These are phyloP conservation scores for Calonectris borealis DNA, from an alignment of 2,113 vertebrate genomes.

Conservation along the genomic window DNA sequence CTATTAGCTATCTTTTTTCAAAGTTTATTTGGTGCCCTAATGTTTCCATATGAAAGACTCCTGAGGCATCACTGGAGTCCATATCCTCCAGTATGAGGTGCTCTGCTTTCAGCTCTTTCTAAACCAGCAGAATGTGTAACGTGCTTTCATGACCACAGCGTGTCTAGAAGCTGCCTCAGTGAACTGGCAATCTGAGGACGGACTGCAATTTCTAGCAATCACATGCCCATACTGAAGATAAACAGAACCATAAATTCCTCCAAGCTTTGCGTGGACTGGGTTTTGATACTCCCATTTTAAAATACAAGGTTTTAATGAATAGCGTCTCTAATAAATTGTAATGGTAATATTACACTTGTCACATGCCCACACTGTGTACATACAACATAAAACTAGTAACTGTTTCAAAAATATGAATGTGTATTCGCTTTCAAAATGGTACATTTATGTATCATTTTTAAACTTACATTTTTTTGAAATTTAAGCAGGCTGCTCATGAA, in stretches of 20 bases:
- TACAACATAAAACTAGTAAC: not conserved
- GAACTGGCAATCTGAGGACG: not conserved
- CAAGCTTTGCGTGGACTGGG: not conserved
- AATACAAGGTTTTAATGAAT: not conserved
- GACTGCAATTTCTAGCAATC: not conserved
- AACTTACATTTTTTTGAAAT: not conserved
- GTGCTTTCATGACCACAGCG: too few relatives aligned
- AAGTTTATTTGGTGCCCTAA: not conserved
- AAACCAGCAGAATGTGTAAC: too few relatives aligned
- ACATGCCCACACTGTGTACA: not conserved
- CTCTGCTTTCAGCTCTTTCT: not conserved
- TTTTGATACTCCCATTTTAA: not conserved
- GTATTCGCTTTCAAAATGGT: not conserved
- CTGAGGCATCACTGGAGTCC: not conserved
- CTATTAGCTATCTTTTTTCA: too few relatives aligned
- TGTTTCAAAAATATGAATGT: not conserved
- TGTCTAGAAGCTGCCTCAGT: not conserved
- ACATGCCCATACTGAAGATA: not conserved
- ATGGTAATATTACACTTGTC: accelerated
- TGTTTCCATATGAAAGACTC: not conserved
- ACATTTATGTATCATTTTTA: not conserved
- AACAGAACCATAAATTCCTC: not conserved
- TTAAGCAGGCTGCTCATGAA: not conserved
- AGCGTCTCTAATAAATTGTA: not conserved
- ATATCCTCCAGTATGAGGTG: not conserved